Base-by-base conservation (phyloP, 1,140 invertebrate genomes). In the Pissodes strobi region DNA sequence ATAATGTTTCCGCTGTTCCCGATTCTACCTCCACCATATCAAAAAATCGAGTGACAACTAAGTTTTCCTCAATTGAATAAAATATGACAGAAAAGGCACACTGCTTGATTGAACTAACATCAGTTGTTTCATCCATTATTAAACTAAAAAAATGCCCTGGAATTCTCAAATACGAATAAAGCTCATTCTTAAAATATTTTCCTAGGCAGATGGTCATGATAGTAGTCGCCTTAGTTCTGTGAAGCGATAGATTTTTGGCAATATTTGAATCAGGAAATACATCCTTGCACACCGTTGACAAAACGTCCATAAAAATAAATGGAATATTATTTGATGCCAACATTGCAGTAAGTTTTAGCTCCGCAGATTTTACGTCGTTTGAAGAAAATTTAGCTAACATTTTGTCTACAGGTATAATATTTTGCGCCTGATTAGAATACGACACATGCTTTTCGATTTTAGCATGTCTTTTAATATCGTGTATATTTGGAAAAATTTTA, bases 11-110 rank as follows among this genome's bases (percentile, higher is more conserved):
- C 30, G 69, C 68, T 56, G 46, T 49, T 15, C 66, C 43, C 39
- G 51, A 49, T 58, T 25, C 22, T 23, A 56, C 56, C 56, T 74
- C 69, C 37, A 67, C 34, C 37, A 74, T 67, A 52, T 59, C 55
- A 43, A 59, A 65, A 59, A 58, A 65, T 22, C 30, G 15, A 48
- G 23, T 4, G 2, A 6, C 15, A 6, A 39, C 15, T 37, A 52
- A 22, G 21, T 34, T 39, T 41, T 3, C 46, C 17, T 17, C 38
- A 56, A 4, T 38, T 66, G 52, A 59, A 34, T 71, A 66, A 46
- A 72, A 48, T 27, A 60, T 71, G 10, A 64, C 39, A 43, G 46
- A 18, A 43, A 67, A 67, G 4, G 30, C 51, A 53, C 59, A 57
- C 19, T 64, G 59, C 34, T 67, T 64, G 12, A 23, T 58, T 18